phyloP scores from a whole-genome alignment of 1,140 invertebrate genomes.

The Pollicipes pollicipes region DNA sequence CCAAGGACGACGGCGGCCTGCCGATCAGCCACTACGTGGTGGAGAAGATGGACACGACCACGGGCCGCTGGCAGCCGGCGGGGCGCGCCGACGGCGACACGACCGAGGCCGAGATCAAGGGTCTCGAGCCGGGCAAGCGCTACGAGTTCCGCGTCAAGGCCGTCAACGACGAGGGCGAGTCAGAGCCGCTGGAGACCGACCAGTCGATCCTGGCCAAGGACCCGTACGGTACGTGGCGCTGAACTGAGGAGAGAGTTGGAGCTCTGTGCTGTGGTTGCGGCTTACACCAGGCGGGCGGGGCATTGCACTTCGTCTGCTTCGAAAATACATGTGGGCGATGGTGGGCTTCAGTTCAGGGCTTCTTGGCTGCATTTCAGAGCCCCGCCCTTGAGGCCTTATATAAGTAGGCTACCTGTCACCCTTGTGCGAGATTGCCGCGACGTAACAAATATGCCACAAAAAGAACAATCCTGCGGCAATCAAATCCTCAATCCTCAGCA shows the following conservation, averaged over 20 bases:
- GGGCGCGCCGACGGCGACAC: conserved; percentile 60
- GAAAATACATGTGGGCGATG: no score
- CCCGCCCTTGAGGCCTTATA: no score
- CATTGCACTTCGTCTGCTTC: no score
- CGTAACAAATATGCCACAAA: no score
- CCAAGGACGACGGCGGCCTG: conserved; percentile 84
- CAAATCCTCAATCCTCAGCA: no score
- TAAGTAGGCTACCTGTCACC: no score
- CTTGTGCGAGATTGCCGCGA: no score
- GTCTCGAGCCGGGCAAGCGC: conserved; percentile 75
- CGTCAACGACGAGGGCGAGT: conserved; percentile 88
- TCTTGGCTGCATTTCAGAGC: no score
- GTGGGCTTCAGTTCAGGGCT: no score
- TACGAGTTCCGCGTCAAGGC: conserved; percentile 91
- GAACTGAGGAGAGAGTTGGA: neutral
- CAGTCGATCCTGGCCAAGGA: conserved; percentile 79
- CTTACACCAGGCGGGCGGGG: no score
- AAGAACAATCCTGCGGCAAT: no score
- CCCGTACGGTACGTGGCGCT: conserved; percentile 59
- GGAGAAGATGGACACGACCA: conserved; percentile 77
- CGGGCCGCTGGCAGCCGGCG: conserved; percentile 36
- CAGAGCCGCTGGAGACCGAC: conserved; percentile 66
- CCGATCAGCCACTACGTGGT: conserved; percentile 75
- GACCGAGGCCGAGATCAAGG: conserved; percentile 65
- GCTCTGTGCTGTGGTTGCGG: conserved; percentile 5